These are phyloP conservation scores for Chymomyza costata DNA, from an alignment of 1,140 invertebrate species.

Conservation along the genomic window DNA sequence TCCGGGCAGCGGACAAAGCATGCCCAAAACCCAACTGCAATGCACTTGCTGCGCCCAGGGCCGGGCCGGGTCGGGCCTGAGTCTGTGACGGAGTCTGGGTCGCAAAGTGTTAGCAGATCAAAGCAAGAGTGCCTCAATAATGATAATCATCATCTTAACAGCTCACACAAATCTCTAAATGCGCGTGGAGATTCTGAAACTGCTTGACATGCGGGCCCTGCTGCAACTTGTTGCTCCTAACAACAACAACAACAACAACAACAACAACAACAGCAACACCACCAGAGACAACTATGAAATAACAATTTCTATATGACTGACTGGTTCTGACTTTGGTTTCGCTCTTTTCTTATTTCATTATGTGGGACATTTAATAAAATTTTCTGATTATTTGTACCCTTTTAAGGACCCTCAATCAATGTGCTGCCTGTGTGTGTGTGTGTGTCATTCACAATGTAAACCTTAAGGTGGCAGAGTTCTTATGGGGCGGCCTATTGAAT, in stretches of 20 bases:
- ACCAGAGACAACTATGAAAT: too few species aligned
- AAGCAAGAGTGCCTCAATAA: slow-evolving; percentile 74
- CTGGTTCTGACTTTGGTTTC: neutral
- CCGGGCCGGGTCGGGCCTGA: slow-evolving; percentile 10
- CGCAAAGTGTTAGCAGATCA: slow-evolving; percentile 46
- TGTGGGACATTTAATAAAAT: slow-evolving; percentile 70
- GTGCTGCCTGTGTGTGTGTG: neutral
- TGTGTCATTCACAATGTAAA: slow-evolving; percentile 1
- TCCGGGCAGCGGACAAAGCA: too few species aligned
- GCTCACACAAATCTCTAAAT: slow-evolving; percentile 62
- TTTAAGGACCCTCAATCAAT: slow-evolving; percentile 70
- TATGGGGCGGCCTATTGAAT: slow-evolving; percentile 7
- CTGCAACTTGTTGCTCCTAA: neutral
- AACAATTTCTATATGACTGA: too few species aligned
- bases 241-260: too few species aligned
- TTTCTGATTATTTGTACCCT: slow-evolving; percentile 68
- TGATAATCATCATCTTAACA: slow-evolving; percentile 71
- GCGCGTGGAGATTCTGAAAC: slow-evolving; percentile 11
- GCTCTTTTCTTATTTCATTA: slow-evolving; percentile 33
- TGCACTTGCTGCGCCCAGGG: slow-evolving; percentile 62
- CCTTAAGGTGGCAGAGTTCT: slow-evolving; percentile 16
- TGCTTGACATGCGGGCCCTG: neutral
- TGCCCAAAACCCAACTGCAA: too few species aligned
- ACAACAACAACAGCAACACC: too few species aligned
- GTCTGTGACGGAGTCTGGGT: slow-evolving; percentile 12